These are phyloP conservation scores for Eumacrocentrus americanus DNA, from an alignment of 2,888 invertebrate species.

Conservation along the genomic window DNA sequence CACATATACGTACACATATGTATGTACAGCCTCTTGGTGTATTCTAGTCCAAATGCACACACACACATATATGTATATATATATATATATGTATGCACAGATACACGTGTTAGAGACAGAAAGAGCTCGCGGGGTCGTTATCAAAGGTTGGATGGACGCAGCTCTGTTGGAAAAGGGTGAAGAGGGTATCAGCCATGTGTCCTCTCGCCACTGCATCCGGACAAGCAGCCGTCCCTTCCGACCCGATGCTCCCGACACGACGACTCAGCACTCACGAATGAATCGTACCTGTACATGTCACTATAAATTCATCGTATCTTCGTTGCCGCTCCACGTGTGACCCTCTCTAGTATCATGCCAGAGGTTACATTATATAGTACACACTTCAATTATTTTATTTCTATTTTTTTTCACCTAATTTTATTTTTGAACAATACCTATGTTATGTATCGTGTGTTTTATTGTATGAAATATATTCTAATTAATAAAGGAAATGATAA, in stretches of 20 bases:
- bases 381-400: background rate
- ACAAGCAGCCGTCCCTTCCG: background rate
- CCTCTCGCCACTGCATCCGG: constrained; percentile 1
- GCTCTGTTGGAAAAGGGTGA: background rate
- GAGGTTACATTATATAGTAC: background rate
- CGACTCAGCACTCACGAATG: background rate
- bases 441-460: too few species aligned
- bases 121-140: background rate
- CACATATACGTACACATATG: background rate
- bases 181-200: constrained; percentile 3
- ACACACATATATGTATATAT: background rate
- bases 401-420: too few species aligned
- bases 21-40: background rate
- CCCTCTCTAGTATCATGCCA: background rate
- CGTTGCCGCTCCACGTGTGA: background rate
- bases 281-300: background rate
- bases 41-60: background rate
- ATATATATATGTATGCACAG: background rate
- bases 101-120: too few species aligned
- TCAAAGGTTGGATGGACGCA: background rate
- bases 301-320: background rate
- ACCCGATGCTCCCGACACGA: background rate
- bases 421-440: too few species aligned
- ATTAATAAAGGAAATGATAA: too few species aligned
- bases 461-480: too few species aligned